Evolutionary conservation across 2,113 vertebrate genomes (phyloP).

Genomic region (Embiotoca jacksoni): DNA sequence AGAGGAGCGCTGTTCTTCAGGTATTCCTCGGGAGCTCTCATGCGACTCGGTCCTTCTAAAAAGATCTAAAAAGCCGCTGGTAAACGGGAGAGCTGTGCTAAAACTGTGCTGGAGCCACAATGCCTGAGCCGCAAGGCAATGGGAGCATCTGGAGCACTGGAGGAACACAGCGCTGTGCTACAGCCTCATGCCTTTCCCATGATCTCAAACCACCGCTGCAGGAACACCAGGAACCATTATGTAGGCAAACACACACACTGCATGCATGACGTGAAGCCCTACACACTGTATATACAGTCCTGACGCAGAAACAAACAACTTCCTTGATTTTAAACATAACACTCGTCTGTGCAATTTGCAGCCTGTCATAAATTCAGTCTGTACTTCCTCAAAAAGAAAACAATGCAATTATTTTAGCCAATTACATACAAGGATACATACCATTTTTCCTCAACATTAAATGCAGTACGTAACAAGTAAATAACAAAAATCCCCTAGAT

Average conservation of each 20-base stretch:
- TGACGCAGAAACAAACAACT: background rate
- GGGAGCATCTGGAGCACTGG: constrained; percentile 74
- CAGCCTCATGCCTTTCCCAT: constrained; percentile 78
- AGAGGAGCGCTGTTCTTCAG: constrained; percentile 61
- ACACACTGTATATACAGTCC: constrained; percentile 39
- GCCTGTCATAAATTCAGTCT: background rate
- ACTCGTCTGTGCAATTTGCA: background rate
- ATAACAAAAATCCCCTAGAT: background rate
- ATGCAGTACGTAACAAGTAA: no score
- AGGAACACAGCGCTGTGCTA: constrained; percentile 60
- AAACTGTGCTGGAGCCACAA: constrained; percentile 58
- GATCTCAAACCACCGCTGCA: constrained; percentile 74
- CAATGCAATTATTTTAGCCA: background rate
- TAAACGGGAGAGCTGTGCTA: constrained; percentile 55
- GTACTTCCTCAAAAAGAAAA: background rate
- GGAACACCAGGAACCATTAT: constrained; percentile 67
- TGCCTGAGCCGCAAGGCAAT: constrained; percentile 68
- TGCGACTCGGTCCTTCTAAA: constrained; percentile 11
- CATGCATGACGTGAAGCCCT: constrained; percentile 40
- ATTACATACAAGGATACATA: background rate
- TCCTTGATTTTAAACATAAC: constrained; percentile 16
- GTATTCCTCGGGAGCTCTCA: constrained; percentile 49
- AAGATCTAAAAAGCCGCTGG: constrained; percentile 40
- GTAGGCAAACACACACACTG: constrained; percentile 52
- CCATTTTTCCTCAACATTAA: background rate